phyloP scores from a whole-genome alignment of 2,888 invertebrate species.

The Ectemnius lituratus region DNA sequence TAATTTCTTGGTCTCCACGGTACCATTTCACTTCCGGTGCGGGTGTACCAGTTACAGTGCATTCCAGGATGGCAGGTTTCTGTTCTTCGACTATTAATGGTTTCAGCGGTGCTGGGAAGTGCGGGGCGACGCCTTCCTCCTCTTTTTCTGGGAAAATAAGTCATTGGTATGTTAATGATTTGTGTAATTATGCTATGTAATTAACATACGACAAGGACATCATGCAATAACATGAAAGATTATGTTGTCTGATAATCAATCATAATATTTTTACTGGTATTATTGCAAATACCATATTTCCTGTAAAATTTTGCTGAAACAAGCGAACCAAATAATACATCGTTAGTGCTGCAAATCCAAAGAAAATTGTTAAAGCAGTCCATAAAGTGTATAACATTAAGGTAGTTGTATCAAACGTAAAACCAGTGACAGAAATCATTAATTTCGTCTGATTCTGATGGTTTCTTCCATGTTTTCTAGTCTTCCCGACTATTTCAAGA shows the following conservation, averaged over 20 bases:
- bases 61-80: constrained; percentile 82
- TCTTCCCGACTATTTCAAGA: too few species aligned
- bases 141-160: constrained; percentile 80
- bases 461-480: too few species aligned
- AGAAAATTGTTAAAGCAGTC: constrained; percentile 5
- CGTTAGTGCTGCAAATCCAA: constrained; percentile 2
- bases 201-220: not conserved
- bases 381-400: not conserved
- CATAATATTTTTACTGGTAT: not conserved
- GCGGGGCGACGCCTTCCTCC: constrained; percentile 84
- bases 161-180: constrained; percentile 7
- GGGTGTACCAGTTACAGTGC: constrained; percentile 85
- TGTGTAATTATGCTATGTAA: not conserved
- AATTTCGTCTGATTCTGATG: too few species aligned
- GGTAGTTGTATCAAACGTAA: too few species aligned
- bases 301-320: not conserved
- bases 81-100: constrained; percentile 83
- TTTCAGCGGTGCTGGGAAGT: constrained; percentile 83
- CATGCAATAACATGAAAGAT: constrained; percentile 8
- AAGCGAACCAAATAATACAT: not conserved
- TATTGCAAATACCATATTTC: not conserved
- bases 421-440: too few species aligned
- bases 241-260: too few species aligned
- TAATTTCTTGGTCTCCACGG: constrained; percentile 82
- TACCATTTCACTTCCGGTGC: constrained; percentile 87